These are phyloP conservation scores for Phasianus colchicus DNA, from an alignment of 2,113 vertebrate species.

Conservation along the genomic window DNA sequence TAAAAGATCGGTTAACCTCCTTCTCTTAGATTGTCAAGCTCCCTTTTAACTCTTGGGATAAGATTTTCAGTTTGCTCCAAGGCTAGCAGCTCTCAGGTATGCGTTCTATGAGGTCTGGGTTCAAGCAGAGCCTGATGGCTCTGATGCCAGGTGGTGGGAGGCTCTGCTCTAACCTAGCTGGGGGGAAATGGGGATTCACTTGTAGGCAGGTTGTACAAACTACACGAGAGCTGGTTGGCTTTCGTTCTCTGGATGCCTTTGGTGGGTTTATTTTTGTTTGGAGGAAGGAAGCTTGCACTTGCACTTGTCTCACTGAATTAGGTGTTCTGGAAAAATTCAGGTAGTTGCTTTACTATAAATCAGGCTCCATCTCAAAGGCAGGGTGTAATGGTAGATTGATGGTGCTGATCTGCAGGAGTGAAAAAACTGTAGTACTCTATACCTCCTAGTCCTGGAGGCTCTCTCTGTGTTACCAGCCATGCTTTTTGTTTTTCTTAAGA, in stretches of 20 bases:
- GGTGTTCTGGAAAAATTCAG: background rate
- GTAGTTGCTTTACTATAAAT: background rate
- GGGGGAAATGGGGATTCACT: background rate
- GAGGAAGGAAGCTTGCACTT: background rate
- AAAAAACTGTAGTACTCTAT: rapidly evolving
- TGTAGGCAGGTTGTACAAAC: rapidly evolving
- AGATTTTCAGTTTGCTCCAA: background rate
- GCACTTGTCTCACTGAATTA: background rate
- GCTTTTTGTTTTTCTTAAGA: background rate
- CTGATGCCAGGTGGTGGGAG: background rate
- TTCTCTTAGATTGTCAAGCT: background rate
- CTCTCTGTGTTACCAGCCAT: background rate
- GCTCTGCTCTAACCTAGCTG: background rate
- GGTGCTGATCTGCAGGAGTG: background rate
- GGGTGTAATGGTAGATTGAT: background rate
- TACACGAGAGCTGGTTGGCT: background rate
- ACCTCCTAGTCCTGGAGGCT: background rate
- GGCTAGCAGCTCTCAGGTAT: background rate
- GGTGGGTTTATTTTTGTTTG: background rate
- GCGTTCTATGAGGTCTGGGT: background rate
- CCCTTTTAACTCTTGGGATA: rapidly evolving
- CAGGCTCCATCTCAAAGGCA: background rate
- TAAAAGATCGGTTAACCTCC: background rate
- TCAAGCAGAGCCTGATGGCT: background rate
- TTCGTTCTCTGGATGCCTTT: background rate